Evolutionary conservation across 2,888 invertebrate genomes (phyloP).

Genomic region (Tenthredo distinguenda): DNA sequence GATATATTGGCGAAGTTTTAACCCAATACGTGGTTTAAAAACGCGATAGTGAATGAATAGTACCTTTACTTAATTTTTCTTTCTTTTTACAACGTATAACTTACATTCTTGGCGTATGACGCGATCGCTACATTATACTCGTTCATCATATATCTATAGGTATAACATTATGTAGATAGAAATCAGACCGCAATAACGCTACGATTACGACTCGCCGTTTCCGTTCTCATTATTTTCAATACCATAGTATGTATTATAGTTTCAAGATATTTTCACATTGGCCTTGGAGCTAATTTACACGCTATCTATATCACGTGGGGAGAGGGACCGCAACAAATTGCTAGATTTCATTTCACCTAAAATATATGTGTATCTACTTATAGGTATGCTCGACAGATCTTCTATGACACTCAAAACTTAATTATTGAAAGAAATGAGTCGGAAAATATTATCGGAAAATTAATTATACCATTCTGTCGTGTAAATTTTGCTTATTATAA

Average conservation of each 20-base stretch:
- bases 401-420: not conserved
- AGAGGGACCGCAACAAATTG: not conserved
- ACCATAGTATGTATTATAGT: not conserved
- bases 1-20: not conserved
- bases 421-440: not conserved
- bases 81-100: not conserved
- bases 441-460: not conserved
- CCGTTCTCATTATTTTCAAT: not conserved
- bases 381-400: not conserved
- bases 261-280: conserved; percentile 17
- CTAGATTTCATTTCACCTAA: not conserved
- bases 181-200: not conserved
- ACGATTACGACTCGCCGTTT: not conserved
- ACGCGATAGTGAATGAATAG: not conserved
- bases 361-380: not conserved
- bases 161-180: not conserved
- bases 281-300: conserved; percentile 18
- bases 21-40: not conserved
- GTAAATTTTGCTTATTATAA: not conserved
- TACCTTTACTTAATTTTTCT: not conserved
- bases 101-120: conserved; percentile 28
- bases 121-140: conserved; percentile 19
- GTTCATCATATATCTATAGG: not conserved
- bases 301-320: conserved; percentile 22
- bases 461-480: not conserved